These are phyloP conservation scores for Apaloderma vittatum DNA, from an alignment of 2,113 vertebrate species.

Conservation along the genomic window DNA sequence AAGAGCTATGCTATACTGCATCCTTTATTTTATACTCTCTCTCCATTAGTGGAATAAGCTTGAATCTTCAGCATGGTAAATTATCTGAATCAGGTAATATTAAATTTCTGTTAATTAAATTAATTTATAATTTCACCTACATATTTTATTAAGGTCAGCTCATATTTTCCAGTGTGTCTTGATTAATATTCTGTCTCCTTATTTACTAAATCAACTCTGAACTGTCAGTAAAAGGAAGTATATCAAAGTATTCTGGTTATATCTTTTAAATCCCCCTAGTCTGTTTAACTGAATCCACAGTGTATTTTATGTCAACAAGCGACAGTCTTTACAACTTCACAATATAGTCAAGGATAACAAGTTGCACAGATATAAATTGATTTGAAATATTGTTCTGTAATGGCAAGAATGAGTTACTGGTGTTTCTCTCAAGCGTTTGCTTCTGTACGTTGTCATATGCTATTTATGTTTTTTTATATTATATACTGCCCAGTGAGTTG, in stretches of 20 bases:
- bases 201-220: conserved; percentile 60
- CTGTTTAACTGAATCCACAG: conserved; percentile 58
- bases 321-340: conserved; percentile 31
- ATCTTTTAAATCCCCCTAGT: conserved; percentile 63
- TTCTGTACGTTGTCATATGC: neutral
- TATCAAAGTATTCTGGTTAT: conserved; percentile 38
- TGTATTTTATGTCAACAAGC: conserved; percentile 38
- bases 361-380: neutral
- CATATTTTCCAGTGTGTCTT: conserved; percentile 40
- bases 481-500: neutral
- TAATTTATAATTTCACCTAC: conserved; percentile 64
- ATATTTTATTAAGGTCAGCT: conserved; percentile 70
- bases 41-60: conserved; percentile 64
- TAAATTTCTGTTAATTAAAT: conserved; percentile 72
- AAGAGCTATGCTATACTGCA: neutral
- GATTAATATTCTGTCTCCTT: conserved; percentile 55
- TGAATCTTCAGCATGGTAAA: conserved; percentile 46
- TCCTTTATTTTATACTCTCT: neutral
- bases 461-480: neutral
- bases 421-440: conserved; percentile 19
- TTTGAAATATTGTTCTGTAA: conserved; percentile 20
- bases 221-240: conserved; percentile 34
- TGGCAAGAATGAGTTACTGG: neutral
- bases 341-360: conserved; percentile 11
- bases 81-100: conserved; percentile 57